These are phyloP conservation scores for Phthorimaea operculella DNA, from an alignment of 1,140 invertebrate species.

Conservation along the genomic window DNA sequence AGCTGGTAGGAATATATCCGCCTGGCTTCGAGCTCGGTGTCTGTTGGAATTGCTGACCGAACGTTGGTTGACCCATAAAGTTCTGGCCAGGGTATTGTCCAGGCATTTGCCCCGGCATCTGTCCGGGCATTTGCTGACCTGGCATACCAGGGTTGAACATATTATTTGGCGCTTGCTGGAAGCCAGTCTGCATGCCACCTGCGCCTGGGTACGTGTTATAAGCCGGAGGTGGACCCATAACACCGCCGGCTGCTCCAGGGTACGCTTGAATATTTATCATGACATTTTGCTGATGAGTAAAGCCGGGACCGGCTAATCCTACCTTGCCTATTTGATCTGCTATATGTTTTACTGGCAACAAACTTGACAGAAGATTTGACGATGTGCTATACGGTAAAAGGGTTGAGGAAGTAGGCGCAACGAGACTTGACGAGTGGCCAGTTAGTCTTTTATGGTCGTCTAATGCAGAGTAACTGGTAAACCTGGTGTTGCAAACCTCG, in stretches of 20 bases:
- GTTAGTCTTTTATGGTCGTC: constrained; percentile 56
- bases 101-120: constrained; percentile 12
- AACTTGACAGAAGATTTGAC: constrained; percentile 45
- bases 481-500: constrained; percentile 61
- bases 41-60: constrained; percentile 33
- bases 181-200: constrained; percentile 34
- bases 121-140: constrained; percentile 29
- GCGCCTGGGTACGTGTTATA: constrained; percentile 34
- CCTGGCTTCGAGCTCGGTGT: constrained; percentile 36
- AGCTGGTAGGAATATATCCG: constrained; percentile 24
- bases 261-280: constrained; percentile 67
- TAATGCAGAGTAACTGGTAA: constrained; percentile 50
- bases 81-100: constrained; percentile 21
- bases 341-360: constrained; percentile 60
- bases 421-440: constrained; percentile 52
- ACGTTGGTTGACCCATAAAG: constrained; percentile 37
- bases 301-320: constrained; percentile 37
- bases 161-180: constrained; percentile 26
- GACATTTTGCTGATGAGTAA: constrained; percentile 65
- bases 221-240: constrained; percentile 34
- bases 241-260: constrained; percentile 46
- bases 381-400: constrained; percentile 44
- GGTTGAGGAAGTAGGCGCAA: constrained; percentile 33
- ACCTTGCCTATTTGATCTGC: constrained; percentile 64
- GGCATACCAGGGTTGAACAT: constrained; percentile 27